These are phyloP conservation scores for Okamejei kenojei DNA, from an alignment of 2,797 vertebrate genomes.

Conservation along the genomic window DNA sequence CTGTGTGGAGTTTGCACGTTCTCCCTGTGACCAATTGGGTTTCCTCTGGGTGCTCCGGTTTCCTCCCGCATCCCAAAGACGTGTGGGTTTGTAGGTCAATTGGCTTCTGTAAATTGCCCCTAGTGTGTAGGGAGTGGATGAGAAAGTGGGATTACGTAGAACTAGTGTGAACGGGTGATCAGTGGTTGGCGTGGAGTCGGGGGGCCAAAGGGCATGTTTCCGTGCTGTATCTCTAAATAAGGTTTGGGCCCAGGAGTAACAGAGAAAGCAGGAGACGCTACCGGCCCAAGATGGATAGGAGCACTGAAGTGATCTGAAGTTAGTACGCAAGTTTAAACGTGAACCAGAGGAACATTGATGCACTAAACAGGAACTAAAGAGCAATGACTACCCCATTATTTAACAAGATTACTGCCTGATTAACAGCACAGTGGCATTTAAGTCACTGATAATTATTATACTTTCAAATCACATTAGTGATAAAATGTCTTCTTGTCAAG, in stretches of 20 bases:
- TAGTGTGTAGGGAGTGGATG: too few relatives aligned
- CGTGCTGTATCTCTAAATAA: too few relatives aligned
- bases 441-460: slow-evolving; percentile 29
- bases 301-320: background rate
- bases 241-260: background rate
- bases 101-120: too few relatives aligned
- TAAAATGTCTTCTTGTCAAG: slow-evolving; percentile 27
- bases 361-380: background rate
- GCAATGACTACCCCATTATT: slow-evolving; percentile 36
- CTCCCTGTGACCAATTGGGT: too few relatives aligned
- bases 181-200: too few relatives aligned
- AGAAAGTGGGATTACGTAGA: too few relatives aligned
- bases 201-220: too few relatives aligned
- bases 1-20: too few relatives aligned
- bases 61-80: too few relatives aligned
- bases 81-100: too few relatives aligned
- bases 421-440: slow-evolving; percentile 30
- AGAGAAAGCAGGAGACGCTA: background rate
- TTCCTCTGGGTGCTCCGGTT: too few relatives aligned
- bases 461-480: background rate
- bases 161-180: too few relatives aligned
- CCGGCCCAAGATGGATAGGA: background rate
- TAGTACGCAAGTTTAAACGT: background rate
- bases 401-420: slow-evolving; percentile 20
- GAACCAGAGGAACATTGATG: background rate